Evolutionary conservation across 2,888 invertebrate genomes (phyloP).

Genomic region (Tricholauxania praeusta): DNA sequence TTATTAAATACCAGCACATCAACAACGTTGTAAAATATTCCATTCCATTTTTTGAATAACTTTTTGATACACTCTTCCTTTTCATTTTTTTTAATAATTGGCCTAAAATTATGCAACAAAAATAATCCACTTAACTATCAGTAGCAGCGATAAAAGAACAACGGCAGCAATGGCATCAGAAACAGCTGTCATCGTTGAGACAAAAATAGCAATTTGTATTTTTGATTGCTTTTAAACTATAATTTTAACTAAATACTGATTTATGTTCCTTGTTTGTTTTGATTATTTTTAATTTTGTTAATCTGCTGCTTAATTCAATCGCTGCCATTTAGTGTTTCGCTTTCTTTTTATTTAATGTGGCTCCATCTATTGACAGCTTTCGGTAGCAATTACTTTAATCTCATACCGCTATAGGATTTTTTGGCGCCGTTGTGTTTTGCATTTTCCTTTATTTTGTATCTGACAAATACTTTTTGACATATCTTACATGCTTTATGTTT

Average conservation of each 20-base stretch:
- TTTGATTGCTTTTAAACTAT: background rate
- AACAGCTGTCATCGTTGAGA: background rate
- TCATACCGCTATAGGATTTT: conserved; percentile 38
- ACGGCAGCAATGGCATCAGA: background rate
- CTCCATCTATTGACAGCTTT: conserved; percentile 66
- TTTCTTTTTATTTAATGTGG: conserved; percentile 50
- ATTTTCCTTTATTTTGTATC: background rate
- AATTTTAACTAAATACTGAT: background rate
- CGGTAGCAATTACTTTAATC: conserved; percentile 17
- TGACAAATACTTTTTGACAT: background rate
- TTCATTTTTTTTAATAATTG: background rate
- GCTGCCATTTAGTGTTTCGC: background rate
- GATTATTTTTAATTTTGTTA: background rate
- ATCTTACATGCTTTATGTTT: no score
- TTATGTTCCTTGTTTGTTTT: background rate
- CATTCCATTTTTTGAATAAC: background rate
- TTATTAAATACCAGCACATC: background rate
- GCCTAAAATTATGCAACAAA: conserved; percentile 41
- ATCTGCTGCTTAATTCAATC: background rate
- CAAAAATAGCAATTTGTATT: background rate
- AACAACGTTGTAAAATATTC: conserved; percentile 25
- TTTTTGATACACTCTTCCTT: no score
- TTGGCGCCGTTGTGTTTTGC: conserved; percentile 12
- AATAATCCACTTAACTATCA: background rate
- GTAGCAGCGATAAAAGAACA: conserved; percentile 4